A percentile compares a stretch with the other conserved stretches of the same genome.
phyloP scores from a whole-genome alignment of 1,140 invertebrate genomes.

The Macrobrachium nipponense region DNA sequence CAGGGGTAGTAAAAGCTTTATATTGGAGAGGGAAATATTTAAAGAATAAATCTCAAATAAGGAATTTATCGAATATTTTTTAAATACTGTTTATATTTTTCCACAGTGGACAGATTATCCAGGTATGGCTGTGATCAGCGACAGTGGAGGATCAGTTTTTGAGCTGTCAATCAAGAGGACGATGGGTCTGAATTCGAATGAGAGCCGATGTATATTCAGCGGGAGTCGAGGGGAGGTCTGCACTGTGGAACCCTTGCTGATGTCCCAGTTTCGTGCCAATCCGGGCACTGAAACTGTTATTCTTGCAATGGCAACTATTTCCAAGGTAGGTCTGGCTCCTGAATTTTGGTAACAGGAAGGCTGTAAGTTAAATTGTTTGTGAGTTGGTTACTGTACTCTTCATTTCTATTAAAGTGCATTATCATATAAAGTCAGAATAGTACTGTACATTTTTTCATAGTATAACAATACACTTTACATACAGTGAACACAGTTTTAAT shows the following conservation, averaged over 20 bases:
- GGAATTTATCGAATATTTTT: not conserved
- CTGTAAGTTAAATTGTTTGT: too few species aligned
- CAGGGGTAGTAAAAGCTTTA: too few species aligned
- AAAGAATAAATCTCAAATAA: too few species aligned
- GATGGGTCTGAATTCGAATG: constrained; percentile 90
- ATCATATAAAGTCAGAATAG: too few species aligned
- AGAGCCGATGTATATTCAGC: constrained; percentile 75
- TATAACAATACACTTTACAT: too few species aligned
- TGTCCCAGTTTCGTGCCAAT: constrained; percentile 76
- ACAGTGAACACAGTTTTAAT: too few species aligned
- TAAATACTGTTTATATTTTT: not conserved
- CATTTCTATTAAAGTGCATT: too few species aligned
- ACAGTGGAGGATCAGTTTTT: constrained; percentile 98
- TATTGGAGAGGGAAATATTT: too few species aligned
- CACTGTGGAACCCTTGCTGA: constrained; percentile 84
- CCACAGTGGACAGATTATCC: constrained; percentile 80
- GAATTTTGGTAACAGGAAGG: not conserved
- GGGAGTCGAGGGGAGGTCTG: constrained; percentile 94
- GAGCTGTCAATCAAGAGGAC: constrained; percentile 90
- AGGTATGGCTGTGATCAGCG: constrained; percentile 85
- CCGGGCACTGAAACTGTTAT: constrained; percentile 82
- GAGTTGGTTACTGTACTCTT: too few species aligned
- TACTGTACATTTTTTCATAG: too few species aligned
- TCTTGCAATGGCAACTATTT: constrained; percentile 92
- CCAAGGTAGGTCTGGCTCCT: constrained; percentile 74